Evolutionary conservation across 1,140 invertebrate species (phyloP).

Genomic region (Leptopilina boulardi): DNA sequence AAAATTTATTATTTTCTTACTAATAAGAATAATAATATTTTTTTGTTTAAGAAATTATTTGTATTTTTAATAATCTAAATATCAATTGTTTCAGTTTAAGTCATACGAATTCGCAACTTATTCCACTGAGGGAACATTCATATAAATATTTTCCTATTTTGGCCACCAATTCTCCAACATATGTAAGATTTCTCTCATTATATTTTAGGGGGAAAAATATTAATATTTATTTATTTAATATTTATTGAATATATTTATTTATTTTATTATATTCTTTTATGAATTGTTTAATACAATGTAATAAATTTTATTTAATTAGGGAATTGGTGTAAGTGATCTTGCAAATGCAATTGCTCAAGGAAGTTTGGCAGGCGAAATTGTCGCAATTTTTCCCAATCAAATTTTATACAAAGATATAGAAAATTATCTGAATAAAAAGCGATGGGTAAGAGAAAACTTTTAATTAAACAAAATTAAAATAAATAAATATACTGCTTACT

Average conservation of each 20-base stretch:
- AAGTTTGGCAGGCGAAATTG: slow-evolving; percentile 72
- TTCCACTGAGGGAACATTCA: slow-evolving; percentile 67
- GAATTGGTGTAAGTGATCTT: slow-evolving; percentile 64
- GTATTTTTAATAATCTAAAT: no score
- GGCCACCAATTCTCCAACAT: slow-evolving; percentile 68
- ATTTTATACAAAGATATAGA: slow-evolving; percentile 68
- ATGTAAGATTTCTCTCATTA: slow-evolving; percentile 54
- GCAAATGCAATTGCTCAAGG: slow-evolving; percentile 73
- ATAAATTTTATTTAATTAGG: slow-evolving; percentile 45
- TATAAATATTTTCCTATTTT: slow-evolving; percentile 68
- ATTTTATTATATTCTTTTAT: not conserved
- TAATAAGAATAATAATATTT: no score
- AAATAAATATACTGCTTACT: no score
- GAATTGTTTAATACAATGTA: not conserved
- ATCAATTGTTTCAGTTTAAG: slow-evolving; percentile 61
- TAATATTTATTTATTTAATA: no score
- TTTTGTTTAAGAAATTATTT: no score
- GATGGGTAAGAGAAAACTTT: slow-evolving; percentile 22
- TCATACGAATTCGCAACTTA: slow-evolving; percentile 66
- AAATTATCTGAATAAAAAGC: slow-evolving; percentile 61
- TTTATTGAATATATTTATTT: slow-evolving; percentile 38
- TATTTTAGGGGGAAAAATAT: no score
- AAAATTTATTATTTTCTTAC: slow-evolving; percentile 37
- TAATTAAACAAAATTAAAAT: no score
- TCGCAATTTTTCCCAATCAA: slow-evolving; percentile 71